Conservation (phyloP, 2,888 invertebrate species). For the Cenopis cana region DNA sequence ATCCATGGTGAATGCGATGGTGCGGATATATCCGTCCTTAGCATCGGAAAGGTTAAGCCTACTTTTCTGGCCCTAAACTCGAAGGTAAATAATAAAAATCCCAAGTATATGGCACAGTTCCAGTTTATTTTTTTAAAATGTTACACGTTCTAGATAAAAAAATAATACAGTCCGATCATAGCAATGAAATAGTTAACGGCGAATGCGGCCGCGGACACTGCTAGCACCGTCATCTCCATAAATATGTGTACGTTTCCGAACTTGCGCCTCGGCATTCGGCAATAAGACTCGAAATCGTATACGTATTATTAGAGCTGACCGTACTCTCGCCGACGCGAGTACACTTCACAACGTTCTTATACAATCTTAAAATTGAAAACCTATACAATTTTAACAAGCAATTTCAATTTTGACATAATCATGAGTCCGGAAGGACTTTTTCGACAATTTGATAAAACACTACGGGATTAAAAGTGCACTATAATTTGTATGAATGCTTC, state of each 20-base stretch:
- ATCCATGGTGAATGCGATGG: too few species aligned
- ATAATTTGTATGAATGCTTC: conserved; percentile 61
- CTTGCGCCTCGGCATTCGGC: not conserved
- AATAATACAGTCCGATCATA: conserved; percentile 83
- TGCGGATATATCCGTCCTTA: too few species aligned
- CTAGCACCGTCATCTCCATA: conserved; percentile 46
- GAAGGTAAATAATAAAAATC: conserved; percentile 55
- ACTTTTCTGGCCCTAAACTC: not conserved
- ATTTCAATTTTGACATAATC: conserved; percentile 65
- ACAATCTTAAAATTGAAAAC: conserved; percentile 73
- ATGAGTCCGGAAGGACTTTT: conserved; percentile 58
- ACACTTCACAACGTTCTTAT: conserved; percentile 51
- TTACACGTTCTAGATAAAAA: conserved; percentile 84
- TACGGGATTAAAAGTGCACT: conserved; percentile 70
- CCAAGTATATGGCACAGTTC: conserved; percentile 80
- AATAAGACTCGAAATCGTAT: not conserved
- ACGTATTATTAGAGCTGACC: not conserved
- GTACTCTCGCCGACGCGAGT: not conserved
- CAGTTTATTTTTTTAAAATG: conserved; percentile 82
- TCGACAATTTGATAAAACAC: conserved; percentile 56
- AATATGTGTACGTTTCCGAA: not conserved
- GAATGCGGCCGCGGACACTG: conserved; percentile 44
- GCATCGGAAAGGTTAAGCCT: not conserved
- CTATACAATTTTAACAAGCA: conserved; percentile 76
- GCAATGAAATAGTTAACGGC: conserved; percentile 71